Evolutionary conservation across 2,113 vertebrate species (phyloP).

Genomic region (Halcyon malimbica): DNA sequence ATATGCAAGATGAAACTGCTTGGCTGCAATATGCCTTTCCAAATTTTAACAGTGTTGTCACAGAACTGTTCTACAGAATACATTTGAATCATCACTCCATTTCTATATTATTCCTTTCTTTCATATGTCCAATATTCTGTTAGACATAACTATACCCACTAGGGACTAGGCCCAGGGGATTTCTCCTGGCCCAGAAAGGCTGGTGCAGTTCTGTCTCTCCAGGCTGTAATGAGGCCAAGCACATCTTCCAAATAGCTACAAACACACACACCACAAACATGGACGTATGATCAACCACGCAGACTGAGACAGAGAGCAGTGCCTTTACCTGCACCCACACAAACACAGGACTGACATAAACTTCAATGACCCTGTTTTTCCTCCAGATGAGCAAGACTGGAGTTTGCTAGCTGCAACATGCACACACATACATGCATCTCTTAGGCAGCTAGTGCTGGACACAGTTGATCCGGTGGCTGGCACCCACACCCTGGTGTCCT

Average conservation of each 20-base stretch:
- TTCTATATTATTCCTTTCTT: neutral
- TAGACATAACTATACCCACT: neutral
- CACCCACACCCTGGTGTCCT: neutral
- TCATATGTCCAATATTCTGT: neutral
- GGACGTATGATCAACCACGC: neutral
- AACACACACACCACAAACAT: neutral
- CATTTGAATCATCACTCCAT: neutral
- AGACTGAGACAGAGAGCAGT: neutral
- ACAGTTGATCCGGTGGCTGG: accelerated
- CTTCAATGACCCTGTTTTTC: neutral
- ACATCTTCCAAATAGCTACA: neutral
- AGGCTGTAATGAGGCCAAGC: neutral
- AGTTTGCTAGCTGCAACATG: neutral
- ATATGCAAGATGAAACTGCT: neutral
- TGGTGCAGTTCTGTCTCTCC: neutral
- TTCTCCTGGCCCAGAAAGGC: accelerated
- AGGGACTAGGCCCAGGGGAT: neutral
- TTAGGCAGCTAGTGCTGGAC: no score
- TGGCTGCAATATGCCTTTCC: neutral
- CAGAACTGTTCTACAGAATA: neutral
- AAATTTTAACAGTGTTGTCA: neutral
- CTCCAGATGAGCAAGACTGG: neutral
- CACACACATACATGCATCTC: neutral
- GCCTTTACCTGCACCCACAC: neutral
- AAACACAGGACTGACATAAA: neutral